Evolutionary conservation across 2,888 invertebrate genomes (phyloP), one percentile per base, ranked within the genome.

Genomic region (Sclerodermus sp.): DNA sequence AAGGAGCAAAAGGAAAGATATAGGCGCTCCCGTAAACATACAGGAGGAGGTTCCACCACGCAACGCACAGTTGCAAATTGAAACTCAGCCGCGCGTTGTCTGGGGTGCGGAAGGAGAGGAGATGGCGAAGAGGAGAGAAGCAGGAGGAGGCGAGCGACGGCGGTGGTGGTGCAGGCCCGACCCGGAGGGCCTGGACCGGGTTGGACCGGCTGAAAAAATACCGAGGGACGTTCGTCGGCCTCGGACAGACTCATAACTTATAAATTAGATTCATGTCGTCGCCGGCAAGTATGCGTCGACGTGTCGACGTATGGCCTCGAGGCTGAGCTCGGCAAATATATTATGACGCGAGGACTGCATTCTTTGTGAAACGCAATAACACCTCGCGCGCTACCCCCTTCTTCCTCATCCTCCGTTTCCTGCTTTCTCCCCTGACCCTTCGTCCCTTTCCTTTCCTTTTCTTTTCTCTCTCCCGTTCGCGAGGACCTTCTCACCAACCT

Each of bases 321-420:
- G 46, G 51, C 39, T 31, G 39, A 16, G 45, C 40, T 36, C 43
- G 47, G 49, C 47, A 60, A 57, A 62, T 66, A 67, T 60, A 62
- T 63, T 55, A 62, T 56, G 47, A 62, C 60, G 55, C 48, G 49
- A 41, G 57, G 60, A 48, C 54, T n/a, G 66, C 64, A 62, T 66
- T 66, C 65, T 62, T 66, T 41, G 55, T 43, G 57, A 58, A 62
- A 64, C 41, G 64, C 58, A 65, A 62, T 62, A 62, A 62, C 66
- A 55, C 55, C 51, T 58, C 52, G 31, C 14, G 34, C 34, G 48
- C 46, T 37, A 29, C 31, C 36, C 40, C 9, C 43, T 34, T 12
- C 14, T 16, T n/a, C 13, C 10, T 34, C 41, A 15, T 14, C 10
- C 15, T 43, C 30, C 15, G 30, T 34, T 10, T 16, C 44, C 31